Base-by-base conservation (phyloP, 2,113 vertebrate species). In the Shinisaurus crocodilurus region DNA sequence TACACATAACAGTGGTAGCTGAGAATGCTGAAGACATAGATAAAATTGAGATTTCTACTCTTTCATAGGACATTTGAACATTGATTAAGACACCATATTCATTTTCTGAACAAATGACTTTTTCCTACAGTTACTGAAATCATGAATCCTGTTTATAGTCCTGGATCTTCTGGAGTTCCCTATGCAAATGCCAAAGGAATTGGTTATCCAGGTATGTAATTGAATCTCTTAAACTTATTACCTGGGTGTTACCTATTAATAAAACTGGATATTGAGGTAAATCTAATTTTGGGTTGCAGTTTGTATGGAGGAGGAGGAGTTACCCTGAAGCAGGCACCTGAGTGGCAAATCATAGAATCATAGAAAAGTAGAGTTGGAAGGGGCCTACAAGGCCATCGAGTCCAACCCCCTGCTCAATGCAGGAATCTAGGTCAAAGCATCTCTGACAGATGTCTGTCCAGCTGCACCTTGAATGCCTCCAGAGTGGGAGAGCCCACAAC, bases 91-190 rank as follows among this genome's bases (percentile, higher is more conserved):
- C 0, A 77, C 79, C 75, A 3, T 57, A 23, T 40, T 57, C 6
- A 29, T 54, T 37, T 65, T 50, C 57, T 74, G 86, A 72, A 57
- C 10, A 40, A 74, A 18, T 65, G 40, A 79, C 90, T 34, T 92
- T 92, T 83, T 88, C 37, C 76, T 65, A 88, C 82, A 97, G 97
- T 96, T 95, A 85, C 91, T 95, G 96, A 96, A 97, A 98, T 94
- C 95, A 99, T 99, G 99, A 99, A 99, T 97, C 99, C 99, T 91
- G 98, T 99, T 80, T 99, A 99, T 97, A 99, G 98, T 98, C 99
- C 99, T 98, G 98, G 98, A 85, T 98, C 98, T 97, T 98, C 99
- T 97, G 99, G 99, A 98, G 98, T 99, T 96, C 98, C 98, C 94
- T 99, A 98, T 96, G 98, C 99, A 98, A 99, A 99, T 95, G 97